Conservation (phyloP, 2,797 vertebrate genomes). For the Lithobates pipiens region DNA sequence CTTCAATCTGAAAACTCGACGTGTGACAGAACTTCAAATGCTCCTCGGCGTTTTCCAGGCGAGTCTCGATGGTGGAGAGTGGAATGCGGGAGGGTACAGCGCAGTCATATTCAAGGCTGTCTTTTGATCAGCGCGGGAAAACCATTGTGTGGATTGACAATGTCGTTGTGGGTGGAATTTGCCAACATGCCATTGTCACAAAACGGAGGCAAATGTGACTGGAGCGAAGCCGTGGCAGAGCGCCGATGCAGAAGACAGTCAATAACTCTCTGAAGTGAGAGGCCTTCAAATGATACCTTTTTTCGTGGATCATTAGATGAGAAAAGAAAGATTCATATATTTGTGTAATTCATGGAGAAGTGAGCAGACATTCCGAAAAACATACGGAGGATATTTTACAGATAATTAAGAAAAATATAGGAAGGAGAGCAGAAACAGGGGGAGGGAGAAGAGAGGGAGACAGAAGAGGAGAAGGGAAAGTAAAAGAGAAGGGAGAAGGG, state of each 20-base stretch:
- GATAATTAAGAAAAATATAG: no score
- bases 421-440: no score
- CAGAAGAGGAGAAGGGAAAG: no score
- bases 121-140: slow-evolving; percentile 16
- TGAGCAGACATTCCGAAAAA: no score
- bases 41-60: background rate
- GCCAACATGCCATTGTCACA: background rate
- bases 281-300: background rate
- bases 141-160: background rate
- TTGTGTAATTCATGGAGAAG: no score
- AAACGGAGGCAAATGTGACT: background rate
- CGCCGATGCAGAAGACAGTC: background rate
- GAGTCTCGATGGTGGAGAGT: background rate
- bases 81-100: background rate
- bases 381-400: no score
- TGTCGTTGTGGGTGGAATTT: slow-evolving; percentile 4
- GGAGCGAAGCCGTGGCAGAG: background rate
- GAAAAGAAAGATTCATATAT: no score
- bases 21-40: slow-evolving; percentile 4
- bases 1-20: background rate
- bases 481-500: no score
- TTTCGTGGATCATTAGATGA: background rate
- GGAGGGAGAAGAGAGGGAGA: no score
- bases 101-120: background rate
- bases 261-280: background rate